Evolutionary conservation across 2,797 vertebrate genomes (phyloP), one percentile per base, ranked within the genome.

Genomic region (Chaunax sp.): DNA sequence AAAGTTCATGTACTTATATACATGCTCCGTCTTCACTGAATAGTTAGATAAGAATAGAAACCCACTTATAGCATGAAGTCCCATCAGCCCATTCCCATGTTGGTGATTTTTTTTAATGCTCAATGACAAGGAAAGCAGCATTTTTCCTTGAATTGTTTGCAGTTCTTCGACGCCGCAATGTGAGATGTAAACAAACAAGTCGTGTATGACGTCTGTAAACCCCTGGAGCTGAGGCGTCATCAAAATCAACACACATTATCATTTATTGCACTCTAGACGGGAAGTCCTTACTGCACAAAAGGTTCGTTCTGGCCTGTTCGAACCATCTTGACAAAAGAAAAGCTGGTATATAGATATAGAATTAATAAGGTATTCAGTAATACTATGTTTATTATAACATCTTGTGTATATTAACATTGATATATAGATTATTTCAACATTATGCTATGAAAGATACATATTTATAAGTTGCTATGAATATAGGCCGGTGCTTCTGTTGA

Each of bases 351-450:
- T 89, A 92, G 87, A 84, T 93, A 93, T 93, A 90, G 84, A 90
- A 90, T 92, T 90, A 92, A 90, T 92, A 93, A 87, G 86, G 90
- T 93, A 92, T 93, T 92, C 79, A 86, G 89, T 83, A 90, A 93
- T 93, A 92, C 86, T 92, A 91, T 90, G 86, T 77, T 91, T 88
- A 92, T 92, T 89, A 92, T 92, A 91, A 93, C 81, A 83, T 86
- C 69, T 88, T 54, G 70, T 80, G 87, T 88, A 88, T 91, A 88
- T 87, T 85, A 86, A 89, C 85, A 86, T 92, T 83, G 81, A 87
- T 90, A 86, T 91, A 88, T 92, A 90, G 81, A 82, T 86, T 91
- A 90, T 87, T 87, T 90, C 75, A 87, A 88, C 87, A 84, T 91
- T 91, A 92, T 92, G 86, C 90, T 92, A 92, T 91, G 83, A 90